Percentiles rank a stretch among this genome's conserved stretches.
Conservation (phyloP, 2,888 invertebrate species). For the Sabatieria punctata region DNA sequence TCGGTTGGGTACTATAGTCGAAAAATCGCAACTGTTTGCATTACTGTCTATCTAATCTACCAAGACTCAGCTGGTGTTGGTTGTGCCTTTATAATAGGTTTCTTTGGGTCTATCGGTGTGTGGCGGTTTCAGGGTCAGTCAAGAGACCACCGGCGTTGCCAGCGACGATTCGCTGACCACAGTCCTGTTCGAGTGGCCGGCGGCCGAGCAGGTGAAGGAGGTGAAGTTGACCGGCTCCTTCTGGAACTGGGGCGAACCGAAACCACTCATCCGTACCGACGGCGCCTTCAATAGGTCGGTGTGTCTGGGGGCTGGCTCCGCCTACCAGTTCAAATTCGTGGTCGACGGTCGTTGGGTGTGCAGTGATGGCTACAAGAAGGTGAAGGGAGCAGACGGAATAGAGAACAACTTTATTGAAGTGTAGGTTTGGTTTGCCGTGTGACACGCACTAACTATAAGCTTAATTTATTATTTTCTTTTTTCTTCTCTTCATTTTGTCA, state of each 20-base stretch:
- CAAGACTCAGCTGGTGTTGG: too few relatives aligned
- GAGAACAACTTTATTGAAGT: background rate
- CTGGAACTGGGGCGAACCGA: conserved; percentile 2
- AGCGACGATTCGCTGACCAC: too few relatives aligned
- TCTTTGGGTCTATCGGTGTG: too few relatives aligned
- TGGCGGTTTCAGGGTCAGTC: too few relatives aligned
- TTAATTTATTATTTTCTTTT: too few relatives aligned
- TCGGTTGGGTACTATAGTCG: too few relatives aligned
- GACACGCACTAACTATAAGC: too few relatives aligned
- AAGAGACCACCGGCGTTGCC: too few relatives aligned
- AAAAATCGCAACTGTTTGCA: too few relatives aligned
- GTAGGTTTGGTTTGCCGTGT: background rate
- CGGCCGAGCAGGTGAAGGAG: background rate
- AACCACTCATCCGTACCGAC: background rate
- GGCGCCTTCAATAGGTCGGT: background rate
- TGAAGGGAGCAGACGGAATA: background rate
- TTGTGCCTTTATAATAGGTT: too few relatives aligned
- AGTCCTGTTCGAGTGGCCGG: background rate
- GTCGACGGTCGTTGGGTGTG: conserved; percentile 1
- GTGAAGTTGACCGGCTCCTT: conserved; percentile 3
- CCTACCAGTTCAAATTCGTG: conserved; percentile 7
- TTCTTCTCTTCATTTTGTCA: too few relatives aligned
- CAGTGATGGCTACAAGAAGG: background rate
- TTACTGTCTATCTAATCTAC: too few relatives aligned
- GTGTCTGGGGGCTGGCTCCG: conserved; percentile 1